These are phyloP conservation scores for Sepiola atlantica DNA, from an alignment of 2,888 invertebrate genomes.

Conservation along the genomic window DNA sequence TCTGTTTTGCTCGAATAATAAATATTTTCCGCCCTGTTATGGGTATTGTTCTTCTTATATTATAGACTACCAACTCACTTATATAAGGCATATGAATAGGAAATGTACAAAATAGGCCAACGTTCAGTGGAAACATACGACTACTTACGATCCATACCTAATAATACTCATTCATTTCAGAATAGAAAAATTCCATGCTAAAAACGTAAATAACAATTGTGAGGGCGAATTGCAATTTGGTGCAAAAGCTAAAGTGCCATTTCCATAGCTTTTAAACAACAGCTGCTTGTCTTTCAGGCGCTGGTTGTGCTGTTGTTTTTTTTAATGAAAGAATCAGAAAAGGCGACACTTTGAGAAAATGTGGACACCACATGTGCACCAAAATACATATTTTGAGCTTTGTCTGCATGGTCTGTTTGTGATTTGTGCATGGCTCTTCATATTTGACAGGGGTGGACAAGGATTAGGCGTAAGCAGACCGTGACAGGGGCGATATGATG, in stretches of 20 bases:
- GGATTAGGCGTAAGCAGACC: neutral
- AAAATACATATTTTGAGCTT: neutral
- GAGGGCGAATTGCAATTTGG: neutral
- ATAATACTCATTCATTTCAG: no score
- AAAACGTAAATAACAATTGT: neutral
- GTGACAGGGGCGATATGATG: neutral
- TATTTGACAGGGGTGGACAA: neutral
- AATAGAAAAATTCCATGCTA: neutral
- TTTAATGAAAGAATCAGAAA: neutral
- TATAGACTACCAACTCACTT: no score
- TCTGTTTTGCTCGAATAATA: no score
- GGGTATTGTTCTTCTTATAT: no score
- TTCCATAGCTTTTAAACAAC: neutral
- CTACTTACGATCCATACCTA: no score
- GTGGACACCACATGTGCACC: neutral
- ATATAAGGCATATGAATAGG: no score
- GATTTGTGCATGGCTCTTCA: neutral
- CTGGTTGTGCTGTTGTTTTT: neutral
- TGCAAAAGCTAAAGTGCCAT: neutral
- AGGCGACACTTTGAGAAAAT: neutral
- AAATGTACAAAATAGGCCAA: no score
- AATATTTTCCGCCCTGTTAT: no score
- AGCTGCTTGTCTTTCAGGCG: neutral
- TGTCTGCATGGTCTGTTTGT: conserved; percentile 14
- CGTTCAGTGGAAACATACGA: no score